phyloP scores from a whole-genome alignment of 2,797 vertebrate genomes.

The Lagodon rhomboides region DNA sequence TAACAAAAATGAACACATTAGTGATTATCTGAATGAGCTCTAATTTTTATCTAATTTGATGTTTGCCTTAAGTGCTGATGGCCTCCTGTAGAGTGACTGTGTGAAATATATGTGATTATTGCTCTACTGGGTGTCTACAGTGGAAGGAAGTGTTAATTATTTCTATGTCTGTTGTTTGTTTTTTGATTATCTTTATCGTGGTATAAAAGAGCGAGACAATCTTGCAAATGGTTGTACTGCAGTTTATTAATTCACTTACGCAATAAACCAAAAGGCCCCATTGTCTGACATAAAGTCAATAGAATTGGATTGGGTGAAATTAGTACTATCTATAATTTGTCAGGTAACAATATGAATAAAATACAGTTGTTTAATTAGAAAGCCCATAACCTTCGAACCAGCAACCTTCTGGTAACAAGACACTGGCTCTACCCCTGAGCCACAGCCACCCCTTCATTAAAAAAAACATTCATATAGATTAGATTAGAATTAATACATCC shows the following conservation, averaged over 20 bases:
- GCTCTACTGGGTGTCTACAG: not conserved
- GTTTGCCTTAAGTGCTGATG: not conserved
- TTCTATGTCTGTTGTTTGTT: not conserved
- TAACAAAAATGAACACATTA: not conserved
- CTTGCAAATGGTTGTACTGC: not conserved
- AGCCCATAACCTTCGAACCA: not conserved
- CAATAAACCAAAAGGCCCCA: not conserved
- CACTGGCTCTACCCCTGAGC: no score
- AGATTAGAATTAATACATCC: not conserved
- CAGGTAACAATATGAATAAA: not conserved
- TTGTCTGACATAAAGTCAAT: not conserved
- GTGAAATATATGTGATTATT: conserved; percentile 1
- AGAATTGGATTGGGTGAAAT: no score
- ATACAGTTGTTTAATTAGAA: not conserved
- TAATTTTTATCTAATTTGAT: conserved; percentile 12
- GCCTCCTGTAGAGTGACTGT: not conserved
- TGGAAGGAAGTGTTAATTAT: not conserved
- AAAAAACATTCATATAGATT: not conserved
- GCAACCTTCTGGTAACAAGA: no score
- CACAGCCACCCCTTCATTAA: no score
- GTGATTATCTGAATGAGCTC: not conserved
- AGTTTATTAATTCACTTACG: no score
- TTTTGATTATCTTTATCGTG: not conserved
- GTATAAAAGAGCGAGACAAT: not conserved
- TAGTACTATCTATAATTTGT: not conserved